Percentiles rank a stretch among this genome's conserved stretches.
phyloP scores from a whole-genome alignment of 2,113 vertebrate genomes.

The Argyrosomus japonicus region DNA sequence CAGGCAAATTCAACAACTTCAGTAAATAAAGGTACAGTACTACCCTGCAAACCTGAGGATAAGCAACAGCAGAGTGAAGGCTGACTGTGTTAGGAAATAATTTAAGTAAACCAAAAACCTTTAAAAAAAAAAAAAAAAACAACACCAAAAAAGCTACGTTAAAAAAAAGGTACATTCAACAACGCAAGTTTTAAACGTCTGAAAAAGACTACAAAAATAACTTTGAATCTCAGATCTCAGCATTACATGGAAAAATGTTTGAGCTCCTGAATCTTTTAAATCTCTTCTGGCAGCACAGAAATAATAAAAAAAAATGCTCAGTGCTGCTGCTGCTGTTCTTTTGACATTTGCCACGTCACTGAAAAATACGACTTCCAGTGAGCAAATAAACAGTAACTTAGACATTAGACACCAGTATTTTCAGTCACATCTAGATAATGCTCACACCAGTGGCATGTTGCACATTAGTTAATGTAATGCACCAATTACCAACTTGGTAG shows the following conservation, averaged over 20 bases:
- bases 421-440: neutral
- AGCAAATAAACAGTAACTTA: neutral
- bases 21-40: conserved; percentile 33
- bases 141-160: conserved; percentile 1
- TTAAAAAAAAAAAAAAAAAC: conserved; percentile 17
- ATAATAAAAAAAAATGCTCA: neutral
- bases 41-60: conserved; percentile 50
- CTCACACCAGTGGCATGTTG: conserved; percentile 1
- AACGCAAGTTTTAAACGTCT: neutral
- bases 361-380: too few species aligned
- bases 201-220: conserved; percentile 42
- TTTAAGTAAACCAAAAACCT: conserved; percentile 18
- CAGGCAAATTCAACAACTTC: conserved; percentile 10
- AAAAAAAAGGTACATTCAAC: conserved; percentile 14
- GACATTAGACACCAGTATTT: neutral
- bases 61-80: conserved; percentile 27
- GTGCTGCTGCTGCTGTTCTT: neutral
- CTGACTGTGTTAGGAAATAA: conserved; percentile 17
- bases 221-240: neutral
- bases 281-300: neutral
- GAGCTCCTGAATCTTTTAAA: neutral
- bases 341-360: neutral
- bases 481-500: conserved; percentile 1
- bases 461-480: neutral
- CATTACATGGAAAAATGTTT: conserved; percentile 38